Conservation (phyloP, 2,888 invertebrate genomes). For the Camptogramma bilineatum region DNA sequence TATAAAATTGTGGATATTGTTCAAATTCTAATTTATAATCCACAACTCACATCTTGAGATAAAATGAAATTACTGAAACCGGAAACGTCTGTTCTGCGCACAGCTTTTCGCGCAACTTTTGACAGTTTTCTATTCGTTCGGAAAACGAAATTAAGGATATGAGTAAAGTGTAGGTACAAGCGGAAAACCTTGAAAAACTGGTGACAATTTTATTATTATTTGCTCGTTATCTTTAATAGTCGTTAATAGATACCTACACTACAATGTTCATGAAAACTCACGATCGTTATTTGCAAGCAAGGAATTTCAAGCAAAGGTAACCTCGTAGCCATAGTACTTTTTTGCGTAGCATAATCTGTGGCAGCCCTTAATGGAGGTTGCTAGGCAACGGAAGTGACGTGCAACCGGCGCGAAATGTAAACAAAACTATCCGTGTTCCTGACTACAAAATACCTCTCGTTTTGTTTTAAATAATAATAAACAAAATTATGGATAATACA, state of each 20-base stretch:
- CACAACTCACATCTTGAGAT: not conserved
- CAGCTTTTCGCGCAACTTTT: conserved; percentile 12
- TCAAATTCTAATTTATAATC: not conserved
- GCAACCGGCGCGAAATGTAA: conserved; percentile 73
- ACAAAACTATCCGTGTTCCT: conserved; percentile 53
- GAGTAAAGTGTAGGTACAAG: too few species aligned
- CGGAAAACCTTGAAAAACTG: too few species aligned
- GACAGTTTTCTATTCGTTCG: conserved; percentile 7
- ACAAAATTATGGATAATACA: conserved; percentile 55
- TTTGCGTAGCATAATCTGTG: not conserved
- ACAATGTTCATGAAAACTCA: too few species aligned
- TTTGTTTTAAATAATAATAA: not conserved
- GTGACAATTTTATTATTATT: too few species aligned
- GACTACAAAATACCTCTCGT: not conserved
- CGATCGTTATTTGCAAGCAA: too few species aligned
- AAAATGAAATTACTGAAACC: not conserved
- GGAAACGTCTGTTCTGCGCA: not conserved
- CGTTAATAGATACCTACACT: too few species aligned
- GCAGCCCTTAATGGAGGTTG: conserved; percentile 43
- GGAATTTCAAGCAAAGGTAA: too few species aligned
- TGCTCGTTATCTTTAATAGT: too few species aligned
- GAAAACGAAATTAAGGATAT: not conserved
- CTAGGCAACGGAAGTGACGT: conserved; percentile 64
- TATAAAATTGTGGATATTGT: not conserved
- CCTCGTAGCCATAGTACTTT: too few species aligned